These are phyloP conservation scores for Cydia strobilella DNA, from an alignment of 1,140 invertebrate genomes.

Conservation along the genomic window DNA sequence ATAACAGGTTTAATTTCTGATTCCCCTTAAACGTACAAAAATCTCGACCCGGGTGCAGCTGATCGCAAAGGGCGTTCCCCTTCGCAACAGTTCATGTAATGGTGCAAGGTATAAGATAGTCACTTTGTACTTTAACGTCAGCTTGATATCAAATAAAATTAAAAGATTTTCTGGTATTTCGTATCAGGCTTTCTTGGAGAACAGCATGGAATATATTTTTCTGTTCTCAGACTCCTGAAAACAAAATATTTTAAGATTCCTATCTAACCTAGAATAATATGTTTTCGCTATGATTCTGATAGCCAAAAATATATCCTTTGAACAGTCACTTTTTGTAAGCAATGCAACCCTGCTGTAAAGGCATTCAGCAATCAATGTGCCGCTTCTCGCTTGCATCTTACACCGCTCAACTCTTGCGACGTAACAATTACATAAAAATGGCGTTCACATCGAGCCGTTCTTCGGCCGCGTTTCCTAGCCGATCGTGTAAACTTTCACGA, in stretches of 20 bases:
- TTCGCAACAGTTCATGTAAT: conserved; percentile 44
- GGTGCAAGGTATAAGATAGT: conserved; percentile 41
- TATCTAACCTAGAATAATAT: too few relatives aligned
- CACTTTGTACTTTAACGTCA: background rate
- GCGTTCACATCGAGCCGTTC: conserved; percentile 71
- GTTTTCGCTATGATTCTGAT: too few relatives aligned
- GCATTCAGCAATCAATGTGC: background rate
- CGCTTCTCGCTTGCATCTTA: conserved; percentile 44
- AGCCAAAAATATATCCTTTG: too few relatives aligned
- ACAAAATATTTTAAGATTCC: too few relatives aligned
- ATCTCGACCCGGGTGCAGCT: conserved; percentile 57
- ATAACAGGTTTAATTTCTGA: conserved; percentile 51
- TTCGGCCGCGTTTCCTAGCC: conserved; percentile 74
- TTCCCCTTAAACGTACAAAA: conserved; percentile 53
- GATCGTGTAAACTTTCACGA: conserved; percentile 79
- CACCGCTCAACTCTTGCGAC: conserved; percentile 52
- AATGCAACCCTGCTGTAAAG: too few relatives aligned
- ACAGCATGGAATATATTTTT: too few relatives aligned
- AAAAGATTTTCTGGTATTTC: too few relatives aligned
- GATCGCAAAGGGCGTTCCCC: conserved; percentile 74
- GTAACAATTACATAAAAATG: conserved; percentile 79
- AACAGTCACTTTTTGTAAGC: too few relatives aligned
- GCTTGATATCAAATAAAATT: background rate
- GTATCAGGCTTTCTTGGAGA: too few relatives aligned
- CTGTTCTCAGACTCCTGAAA: too few relatives aligned